Conservation (phyloP, 2,797 vertebrate species). For the Scleropages formosus region DNA sequence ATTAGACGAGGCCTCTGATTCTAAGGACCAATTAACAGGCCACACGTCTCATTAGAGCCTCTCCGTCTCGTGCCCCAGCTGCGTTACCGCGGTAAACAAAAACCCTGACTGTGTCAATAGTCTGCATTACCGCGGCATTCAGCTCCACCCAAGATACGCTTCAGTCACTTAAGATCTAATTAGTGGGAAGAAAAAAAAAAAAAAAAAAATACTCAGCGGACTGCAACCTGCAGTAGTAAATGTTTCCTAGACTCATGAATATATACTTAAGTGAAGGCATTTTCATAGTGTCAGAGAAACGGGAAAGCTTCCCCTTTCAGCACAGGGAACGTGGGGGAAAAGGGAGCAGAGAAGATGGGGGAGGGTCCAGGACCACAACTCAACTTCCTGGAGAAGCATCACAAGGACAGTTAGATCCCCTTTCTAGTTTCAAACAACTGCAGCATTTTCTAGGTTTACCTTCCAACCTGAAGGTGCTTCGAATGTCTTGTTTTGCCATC, state of each 20-base stretch:
- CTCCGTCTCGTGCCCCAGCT: conserved; percentile 53
- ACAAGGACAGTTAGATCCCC: no score
- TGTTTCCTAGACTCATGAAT: conserved; percentile 3
- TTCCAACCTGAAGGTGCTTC: no score
- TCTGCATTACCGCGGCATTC: neutral
- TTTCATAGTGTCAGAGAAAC: neutral
- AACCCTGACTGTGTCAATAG: conserved; percentile 6
- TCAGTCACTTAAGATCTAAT: conserved; percentile 7
- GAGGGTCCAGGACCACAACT: no score
- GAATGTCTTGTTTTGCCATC: no score
- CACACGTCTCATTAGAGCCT: conserved; percentile 64
- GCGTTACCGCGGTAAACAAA: conserved; percentile 33
- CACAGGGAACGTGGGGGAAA: neutral
- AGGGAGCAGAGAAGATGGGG: neutral
- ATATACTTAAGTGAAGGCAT: conserved; percentile 2
- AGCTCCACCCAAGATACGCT: conserved; percentile 14
- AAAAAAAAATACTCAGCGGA: conserved; percentile 16
- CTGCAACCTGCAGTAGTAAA: neutral
- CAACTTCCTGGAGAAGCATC: no score
- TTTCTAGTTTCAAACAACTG: no score
- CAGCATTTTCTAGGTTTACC: no score
- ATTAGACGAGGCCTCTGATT: conserved; percentile 66
- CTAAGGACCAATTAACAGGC: conserved; percentile 68
- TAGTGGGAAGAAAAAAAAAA: neutral
- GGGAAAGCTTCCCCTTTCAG: neutral